phyloP scores from a whole-genome alignment of 2,888 invertebrate genomes.

The Oxycera nigricornis region DNA sequence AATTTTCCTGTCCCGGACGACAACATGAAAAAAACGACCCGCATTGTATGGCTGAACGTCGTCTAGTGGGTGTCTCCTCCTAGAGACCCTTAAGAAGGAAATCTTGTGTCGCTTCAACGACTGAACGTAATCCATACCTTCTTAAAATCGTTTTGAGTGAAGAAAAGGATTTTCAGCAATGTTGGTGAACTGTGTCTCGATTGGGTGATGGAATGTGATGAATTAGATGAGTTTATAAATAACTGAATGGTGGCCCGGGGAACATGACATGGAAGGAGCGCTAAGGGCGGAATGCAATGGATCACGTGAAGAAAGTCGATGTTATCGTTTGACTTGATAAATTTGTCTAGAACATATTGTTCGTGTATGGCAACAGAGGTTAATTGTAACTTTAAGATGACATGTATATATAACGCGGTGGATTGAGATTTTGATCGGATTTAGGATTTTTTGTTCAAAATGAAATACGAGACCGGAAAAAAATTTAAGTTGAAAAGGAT shows the following conservation, averaged over 20 bases:
- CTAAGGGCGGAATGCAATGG: too few species aligned
- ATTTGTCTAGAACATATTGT: neutral
- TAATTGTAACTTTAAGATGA: neutral
- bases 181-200: too few species aligned
- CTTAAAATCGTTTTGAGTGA: slow-evolving; percentile 12
- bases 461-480: neutral
- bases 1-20: neutral
- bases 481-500: too few species aligned
- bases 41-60: too few species aligned
- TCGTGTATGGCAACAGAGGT: neutral
- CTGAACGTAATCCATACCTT: slow-evolving; percentile 9
- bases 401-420: neutral
- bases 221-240: neutral
- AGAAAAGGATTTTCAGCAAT: slow-evolving; percentile 25
- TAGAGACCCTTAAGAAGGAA: neutral
- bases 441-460: too few species aligned
- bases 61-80: too few species aligned
- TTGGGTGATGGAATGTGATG: neutral
- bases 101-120: neutral
- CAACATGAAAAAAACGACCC: too few species aligned
- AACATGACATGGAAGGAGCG: neutral
- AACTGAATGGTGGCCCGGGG: neutral
- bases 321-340: neutral
- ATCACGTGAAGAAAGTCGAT: neutral
- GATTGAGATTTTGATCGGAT: slow-evolving; percentile 12